Conservation (phyloP, 2,113 vertebrate genomes). For the Manacus vitellinus region DNA sequence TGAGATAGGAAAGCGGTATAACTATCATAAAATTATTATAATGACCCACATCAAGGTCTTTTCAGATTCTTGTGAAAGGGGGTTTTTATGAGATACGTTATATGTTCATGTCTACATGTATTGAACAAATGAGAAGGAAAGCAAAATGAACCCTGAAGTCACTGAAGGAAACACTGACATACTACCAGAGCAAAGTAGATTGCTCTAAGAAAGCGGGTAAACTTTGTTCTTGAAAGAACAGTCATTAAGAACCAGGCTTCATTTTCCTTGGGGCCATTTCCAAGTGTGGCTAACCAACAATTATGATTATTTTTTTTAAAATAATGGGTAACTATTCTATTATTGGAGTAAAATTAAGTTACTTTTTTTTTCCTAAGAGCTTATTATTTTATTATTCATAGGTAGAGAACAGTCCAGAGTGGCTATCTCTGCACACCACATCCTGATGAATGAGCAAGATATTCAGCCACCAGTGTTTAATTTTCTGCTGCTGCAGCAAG, state of each 20-base stretch:
- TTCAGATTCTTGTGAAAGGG: background rate
- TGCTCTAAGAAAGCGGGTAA: background rate
- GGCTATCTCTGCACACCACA: background rate
- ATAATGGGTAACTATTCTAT: background rate
- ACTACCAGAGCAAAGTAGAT: background rate
- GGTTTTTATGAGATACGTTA: background rate
- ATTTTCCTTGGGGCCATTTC: background rate
- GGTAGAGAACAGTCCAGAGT: background rate
- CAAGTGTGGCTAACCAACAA: background rate
- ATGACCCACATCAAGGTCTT: background rate
- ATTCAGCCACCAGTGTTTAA: background rate
- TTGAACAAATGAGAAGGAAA: background rate
- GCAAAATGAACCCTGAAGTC: background rate
- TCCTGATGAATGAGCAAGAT: background rate
- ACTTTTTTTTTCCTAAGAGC: background rate
- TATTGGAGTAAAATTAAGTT: background rate
- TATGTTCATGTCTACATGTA: background rate
- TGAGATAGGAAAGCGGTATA: background rate
- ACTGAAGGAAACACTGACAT: background rate
- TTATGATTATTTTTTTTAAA: fast-evolving
- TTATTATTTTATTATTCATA: background rate
- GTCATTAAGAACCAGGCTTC: background rate
- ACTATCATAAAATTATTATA: background rate
- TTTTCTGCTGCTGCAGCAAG: background rate
- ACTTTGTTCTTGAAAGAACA: background rate